Base-by-base conservation (phyloP, 2,113 vertebrate genomes). In the Pseudolaguvia tuberculata region DNA sequence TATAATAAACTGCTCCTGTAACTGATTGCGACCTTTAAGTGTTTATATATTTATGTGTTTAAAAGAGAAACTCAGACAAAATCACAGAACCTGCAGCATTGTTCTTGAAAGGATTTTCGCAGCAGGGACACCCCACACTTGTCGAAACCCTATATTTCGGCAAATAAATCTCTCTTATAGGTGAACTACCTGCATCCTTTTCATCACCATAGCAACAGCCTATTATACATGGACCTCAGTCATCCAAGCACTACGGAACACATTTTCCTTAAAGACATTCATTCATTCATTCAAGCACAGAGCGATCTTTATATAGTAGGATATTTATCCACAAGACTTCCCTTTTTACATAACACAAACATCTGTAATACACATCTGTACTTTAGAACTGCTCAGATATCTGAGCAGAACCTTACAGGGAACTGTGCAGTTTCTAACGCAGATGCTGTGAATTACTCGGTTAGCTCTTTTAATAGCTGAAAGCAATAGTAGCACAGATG, bases 181-280 rank as follows among this genome's bases (percentile, higher is more conserved):
- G 69, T 72, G 88, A 82, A 83, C 85, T 83, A 84, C 83, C 85
- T 88, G 77, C 83, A 86, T 83, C 83, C 85, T 83, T 86, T 84
- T 67, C 71, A 81, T 91, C 83, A 53, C 89, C 87, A 91, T 89
- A 84, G 88, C 86, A 90, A 91, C 90, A 85, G 79, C 78, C 75
- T 81, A 81, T 82, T 85, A 89, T 83, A 90, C 84, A 84, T 59
- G 51, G 73, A 86, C 84, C 77, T 29, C 78, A 80, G 78, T 80
- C 82, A 75, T 86, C 82, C 0, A 51, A 55, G 47, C 72, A 61
- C 65, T 81, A 59, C 71, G 62, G 45, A 27, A 47, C 17, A 25
- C 51, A 39, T 35, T 57, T 66, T 39, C 51, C 20, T 31, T 51
- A 73, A 74, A 70, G 35, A 78, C 71, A 51, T 70, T 70, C 75